Evolutionary conservation across 1,140 invertebrate species (phyloP), one percentile per base, ranked within the genome.

Genomic region (Drosophila setifemur): DNA sequence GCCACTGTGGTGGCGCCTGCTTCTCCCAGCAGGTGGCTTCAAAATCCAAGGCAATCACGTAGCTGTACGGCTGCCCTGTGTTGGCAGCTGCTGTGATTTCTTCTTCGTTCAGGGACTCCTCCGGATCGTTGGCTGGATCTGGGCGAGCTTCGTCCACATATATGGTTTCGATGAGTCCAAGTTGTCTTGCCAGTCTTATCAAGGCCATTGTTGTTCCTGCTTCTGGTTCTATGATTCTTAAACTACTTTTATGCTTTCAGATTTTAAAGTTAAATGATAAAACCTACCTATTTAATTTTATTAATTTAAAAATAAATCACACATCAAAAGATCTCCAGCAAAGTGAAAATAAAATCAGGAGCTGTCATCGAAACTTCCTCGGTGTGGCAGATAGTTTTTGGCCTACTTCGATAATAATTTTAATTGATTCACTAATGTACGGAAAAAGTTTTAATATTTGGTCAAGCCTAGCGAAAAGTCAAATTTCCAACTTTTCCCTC

Each of bases 21-120:
- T 82, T 89, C 31, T 89, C 87, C 91, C 91, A 92, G 43, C 91
- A 92, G 6, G 91, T 92, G 29, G 91, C 91, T 78, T 92, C 91
- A 78, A 92, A 92, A 71, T 92, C 91, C 5, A 92, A 69, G 12
- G 91, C 89, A 31, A 92, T 83, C 7, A 91, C 77, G 83, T 91
- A 91, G n/a, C 63, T 70, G 12, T 77, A 90, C 0, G 75, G 81
- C 26, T 90, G 89, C 33, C 54, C 66, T 57, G 79, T 26, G 47
- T 26, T 40, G 18, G 49, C 49, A 35, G 47, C 23, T 2, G 57
- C 48, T 45, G 76, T 73, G 31, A 67, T 54, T 26, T 85, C 82
- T 4, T 31, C 57, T 4, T 78, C 72, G 69, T 69, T 73, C 6
- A 74, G 18, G 25, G 72, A 49, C 5, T 79, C 75, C 4, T 87